phyloP scores from a whole-genome alignment of 2,888 invertebrate species.

The Chrysotoxum bicinctum region DNA sequence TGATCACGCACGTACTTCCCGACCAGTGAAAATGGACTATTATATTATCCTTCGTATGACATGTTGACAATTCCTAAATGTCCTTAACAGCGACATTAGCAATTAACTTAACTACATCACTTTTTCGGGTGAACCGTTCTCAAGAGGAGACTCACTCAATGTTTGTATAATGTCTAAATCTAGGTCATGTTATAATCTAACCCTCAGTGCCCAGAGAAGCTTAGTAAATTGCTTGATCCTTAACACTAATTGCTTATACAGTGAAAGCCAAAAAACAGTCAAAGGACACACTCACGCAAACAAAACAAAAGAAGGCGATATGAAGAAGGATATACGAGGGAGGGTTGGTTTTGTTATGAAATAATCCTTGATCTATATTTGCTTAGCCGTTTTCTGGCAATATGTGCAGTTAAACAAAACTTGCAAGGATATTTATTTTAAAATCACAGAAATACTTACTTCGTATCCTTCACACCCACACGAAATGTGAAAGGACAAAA shows the following conservation, averaged over 20 bases:
- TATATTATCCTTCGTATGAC: constrained; percentile 32
- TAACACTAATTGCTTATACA: constrained; percentile 58
- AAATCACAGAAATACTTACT: constrained; percentile 29
- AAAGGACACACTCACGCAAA: constrained; percentile 38
- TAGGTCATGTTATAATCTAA: constrained; percentile 59
- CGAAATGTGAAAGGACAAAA: neutral
- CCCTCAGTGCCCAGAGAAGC: constrained; percentile 24
- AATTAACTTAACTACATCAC: constrained; percentile 62
- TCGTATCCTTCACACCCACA: constrained; percentile 19
- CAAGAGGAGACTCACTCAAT: neutral
- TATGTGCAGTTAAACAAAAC: constrained; percentile 46
- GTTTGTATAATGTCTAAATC: constrained; percentile 32
- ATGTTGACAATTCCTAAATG: constrained; percentile 62
- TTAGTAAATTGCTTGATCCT: constrained; percentile 50
- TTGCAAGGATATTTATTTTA: constrained; percentile 28
- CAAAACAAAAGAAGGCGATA: neutral
- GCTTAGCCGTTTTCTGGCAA: constrained; percentile 59
- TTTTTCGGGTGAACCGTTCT: constrained; percentile 42
- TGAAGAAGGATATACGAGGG: neutral
- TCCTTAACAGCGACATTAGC: constrained; percentile 59
- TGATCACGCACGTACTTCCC: constrained; percentile 44
- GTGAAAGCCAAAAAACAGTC: constrained; percentile 52
- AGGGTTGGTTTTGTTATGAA: constrained; percentile 1
- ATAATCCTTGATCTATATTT: constrained; percentile 67
- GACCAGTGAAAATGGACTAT: neutral